Base-by-base conservation (phyloP, 2,888 invertebrate species). In the Prenolepis imparis region DNA sequence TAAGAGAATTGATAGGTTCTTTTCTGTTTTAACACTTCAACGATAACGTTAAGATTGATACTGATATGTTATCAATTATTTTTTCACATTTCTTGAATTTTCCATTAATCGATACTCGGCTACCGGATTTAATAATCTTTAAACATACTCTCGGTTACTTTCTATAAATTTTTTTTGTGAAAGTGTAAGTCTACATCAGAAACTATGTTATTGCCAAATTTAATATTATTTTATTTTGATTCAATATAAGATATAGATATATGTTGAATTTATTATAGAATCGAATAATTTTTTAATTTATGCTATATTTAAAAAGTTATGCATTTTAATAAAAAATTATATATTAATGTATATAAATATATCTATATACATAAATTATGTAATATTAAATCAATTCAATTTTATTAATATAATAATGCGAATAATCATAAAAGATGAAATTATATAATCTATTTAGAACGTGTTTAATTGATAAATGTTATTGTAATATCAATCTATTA, bases 1-100 rank as follows among this genome's bases (percentile, higher is more conserved):
- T 63, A 48, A 24, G 32, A 61, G n/a, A 77, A 77, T 39, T 24
- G 21, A 78, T 67, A 67, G 15, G 4, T 32, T 68, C 32, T 57
- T 59, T 68, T 41, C 5, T 28, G 28, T 57, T n/a, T 36, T 12
- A 15, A n/a, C 39, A 59, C 57, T 44, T 48, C 8, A 21, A 1
- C 2, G 72, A 80, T 80, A 78, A 78, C 59, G 28, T 75, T 39
- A 41, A 59, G 77, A 82, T 77, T 44, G 18, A 77, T 41, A 18
- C 8, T 48, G 82, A 82, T 82, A 82, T 8, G 66, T 66, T 82
- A 82, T 82, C 78, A 44, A 70, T 44, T 41, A 77, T 44, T 59
- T 78, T 78, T 78, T 5, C 44, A 48, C 36, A 44, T 59, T 74
- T 77, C 24, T 55, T 57, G 41, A 67, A 67, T 77, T 77, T 78